Percentiles rank a stretch among this genome's conserved stretches.
Evolutionary conservation across 1,140 invertebrate species (phyloP).

Genomic region (Latrodectus geometricus): DNA sequence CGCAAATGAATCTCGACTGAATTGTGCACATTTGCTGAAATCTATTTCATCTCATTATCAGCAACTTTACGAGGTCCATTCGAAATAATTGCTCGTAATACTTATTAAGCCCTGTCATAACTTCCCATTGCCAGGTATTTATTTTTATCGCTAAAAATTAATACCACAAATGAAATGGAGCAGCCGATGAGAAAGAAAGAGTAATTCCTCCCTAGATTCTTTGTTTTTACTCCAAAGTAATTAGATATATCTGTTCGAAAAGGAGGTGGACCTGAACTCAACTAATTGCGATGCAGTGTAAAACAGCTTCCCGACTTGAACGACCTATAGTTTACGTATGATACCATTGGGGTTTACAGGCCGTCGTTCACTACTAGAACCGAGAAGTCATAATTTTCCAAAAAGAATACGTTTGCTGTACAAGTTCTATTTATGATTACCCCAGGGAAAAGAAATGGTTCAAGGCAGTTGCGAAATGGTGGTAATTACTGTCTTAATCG

Average conservation of each 20-base stretch:
- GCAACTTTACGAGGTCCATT: too few relatives aligned
- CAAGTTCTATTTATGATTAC: constrained; percentile 33
- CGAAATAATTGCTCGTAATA: too few relatives aligned
- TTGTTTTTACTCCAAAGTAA: constrained; percentile 16
- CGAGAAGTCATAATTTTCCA: constrained; percentile 45
- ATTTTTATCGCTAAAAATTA: constrained; percentile 10
- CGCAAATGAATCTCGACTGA: too few relatives aligned
- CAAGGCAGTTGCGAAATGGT: constrained; percentile 20
- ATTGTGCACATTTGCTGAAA: too few relatives aligned
- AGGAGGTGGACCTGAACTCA: constrained; percentile 16
- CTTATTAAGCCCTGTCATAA: too few relatives aligned
- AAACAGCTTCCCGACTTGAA: constrained; percentile 17
- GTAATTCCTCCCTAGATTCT: not conserved
- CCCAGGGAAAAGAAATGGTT: constrained; percentile 31
- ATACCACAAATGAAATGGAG: not conserved
- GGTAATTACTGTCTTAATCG: constrained; percentile 42
- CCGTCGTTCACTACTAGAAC: not conserved
- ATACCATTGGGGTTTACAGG: constrained; percentile 19
- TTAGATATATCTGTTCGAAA: not conserved
- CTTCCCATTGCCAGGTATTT: not conserved
- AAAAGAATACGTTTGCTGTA: constrained; percentile 27
- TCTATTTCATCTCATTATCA: too few relatives aligned
- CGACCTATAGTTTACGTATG: constrained; percentile 33
- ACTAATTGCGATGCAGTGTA: constrained; percentile 32
- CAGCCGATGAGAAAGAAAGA: not conserved